phyloP scores from a whole-genome alignment of 2,113 vertebrate species.

The Lipophrys pholis region DNA sequence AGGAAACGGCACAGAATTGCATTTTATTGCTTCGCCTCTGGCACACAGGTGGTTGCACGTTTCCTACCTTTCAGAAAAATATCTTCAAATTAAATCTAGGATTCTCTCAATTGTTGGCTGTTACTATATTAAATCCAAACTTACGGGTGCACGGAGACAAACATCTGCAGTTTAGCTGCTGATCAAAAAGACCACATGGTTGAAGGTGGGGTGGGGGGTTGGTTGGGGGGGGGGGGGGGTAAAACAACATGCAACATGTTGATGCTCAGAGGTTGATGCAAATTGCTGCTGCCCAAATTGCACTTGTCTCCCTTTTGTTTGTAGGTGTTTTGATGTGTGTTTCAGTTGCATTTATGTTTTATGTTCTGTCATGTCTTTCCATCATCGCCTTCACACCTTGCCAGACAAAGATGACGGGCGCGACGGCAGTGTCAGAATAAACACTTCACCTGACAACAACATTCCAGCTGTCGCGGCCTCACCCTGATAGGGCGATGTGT shows the following conservation, averaged over 20 bases:
- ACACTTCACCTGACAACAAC: slow-evolving; percentile 70
- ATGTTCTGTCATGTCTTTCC: slow-evolving; percentile 61
- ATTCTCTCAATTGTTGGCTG: not conserved
- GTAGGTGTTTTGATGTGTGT: slow-evolving; percentile 38
- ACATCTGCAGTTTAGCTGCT: not conserved
- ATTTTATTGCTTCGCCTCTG: slow-evolving; percentile 42
- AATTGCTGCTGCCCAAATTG: slow-evolving; percentile 40
- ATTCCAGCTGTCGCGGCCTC: slow-evolving; percentile 41
- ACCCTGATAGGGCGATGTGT: slow-evolving; percentile 55
- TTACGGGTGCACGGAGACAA: not conserved
- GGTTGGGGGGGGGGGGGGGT: not conserved
- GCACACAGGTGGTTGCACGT: slow-evolving; percentile 19
- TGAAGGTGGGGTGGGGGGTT: too few relatives aligned
- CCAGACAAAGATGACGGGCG: slow-evolving; percentile 70
- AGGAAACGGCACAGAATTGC: slow-evolving; percentile 35
- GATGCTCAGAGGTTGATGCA: slow-evolving; percentile 26
- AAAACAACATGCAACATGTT: slow-evolving; percentile 10
- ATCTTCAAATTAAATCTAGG: slow-evolving; percentile 8
- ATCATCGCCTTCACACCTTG: slow-evolving; percentile 60
- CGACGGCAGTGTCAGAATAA: slow-evolving; percentile 48
- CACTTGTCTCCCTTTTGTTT: slow-evolving; percentile 36
- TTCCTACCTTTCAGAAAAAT: not conserved
- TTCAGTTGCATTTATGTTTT: slow-evolving; percentile 37
- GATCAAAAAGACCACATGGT: not conserved
- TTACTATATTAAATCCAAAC: not conserved